phyloP scores from a whole-genome alignment of 2,888 invertebrate genomes.

The Dicyrtoma fusca region DNA sequence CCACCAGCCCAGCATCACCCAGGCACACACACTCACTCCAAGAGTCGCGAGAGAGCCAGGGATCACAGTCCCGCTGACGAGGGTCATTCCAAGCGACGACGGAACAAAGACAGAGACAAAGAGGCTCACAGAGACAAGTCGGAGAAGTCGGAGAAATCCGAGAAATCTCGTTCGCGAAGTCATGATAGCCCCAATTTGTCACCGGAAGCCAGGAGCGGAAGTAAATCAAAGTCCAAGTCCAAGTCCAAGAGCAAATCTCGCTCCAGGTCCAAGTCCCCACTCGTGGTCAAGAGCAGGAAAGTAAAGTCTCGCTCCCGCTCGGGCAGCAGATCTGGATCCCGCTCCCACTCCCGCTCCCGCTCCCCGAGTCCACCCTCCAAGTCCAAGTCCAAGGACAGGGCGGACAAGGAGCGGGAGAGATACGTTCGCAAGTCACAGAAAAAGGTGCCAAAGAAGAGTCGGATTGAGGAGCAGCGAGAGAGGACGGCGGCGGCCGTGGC shows the following conservation, averaged over 20 bases:
- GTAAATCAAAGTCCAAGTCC: constrained; percentile 35
- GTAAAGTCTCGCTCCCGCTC: constrained; percentile 33
- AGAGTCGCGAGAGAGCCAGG: neutral
- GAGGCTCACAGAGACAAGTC: constrained; percentile 13
- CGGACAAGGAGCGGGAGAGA: constrained; percentile 1
- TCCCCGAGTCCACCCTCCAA: constrained; percentile 32
- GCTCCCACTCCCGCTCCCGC: constrained; percentile 32
- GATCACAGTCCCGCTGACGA: neutral
- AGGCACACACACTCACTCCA: neutral
- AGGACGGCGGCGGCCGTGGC: constrained; percentile 36
- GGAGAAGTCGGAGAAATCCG: neutral
- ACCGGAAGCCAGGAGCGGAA: neutral
- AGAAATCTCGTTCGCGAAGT: constrained; percentile 26
- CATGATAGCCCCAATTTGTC: constrained; percentile 27
- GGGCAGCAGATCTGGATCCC: constrained; percentile 28
- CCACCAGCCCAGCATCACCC: neutral
- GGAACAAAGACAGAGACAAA: constrained; percentile 14
- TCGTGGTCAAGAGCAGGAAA: constrained; percentile 12
- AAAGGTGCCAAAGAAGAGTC: constrained; percentile 34
- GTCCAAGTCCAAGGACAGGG: constrained; percentile 26
- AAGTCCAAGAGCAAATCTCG: constrained; percentile 47
- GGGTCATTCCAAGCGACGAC: constrained; percentile 14
- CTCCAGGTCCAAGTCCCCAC: constrained; percentile 43
- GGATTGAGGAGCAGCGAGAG: constrained; percentile 29
- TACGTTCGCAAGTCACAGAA: constrained; percentile 23